Conservation (phyloP, 2,888 invertebrate species). For the Xanthorhoe spadicearia region DNA sequence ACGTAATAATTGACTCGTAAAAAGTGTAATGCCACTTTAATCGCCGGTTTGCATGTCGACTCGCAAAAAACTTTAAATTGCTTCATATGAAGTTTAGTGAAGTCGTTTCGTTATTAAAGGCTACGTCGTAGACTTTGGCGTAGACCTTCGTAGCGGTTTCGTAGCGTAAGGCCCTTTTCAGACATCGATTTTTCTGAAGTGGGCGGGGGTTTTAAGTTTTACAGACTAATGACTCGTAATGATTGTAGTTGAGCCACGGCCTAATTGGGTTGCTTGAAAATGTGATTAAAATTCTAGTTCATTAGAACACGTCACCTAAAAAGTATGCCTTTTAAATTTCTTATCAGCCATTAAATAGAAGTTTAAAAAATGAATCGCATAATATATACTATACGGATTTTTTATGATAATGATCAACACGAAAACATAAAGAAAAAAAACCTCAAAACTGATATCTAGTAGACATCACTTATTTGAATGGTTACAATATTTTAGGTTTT, state of each 20-base stretch:
- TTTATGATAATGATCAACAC: too few relatives aligned
- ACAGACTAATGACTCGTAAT: not conserved
- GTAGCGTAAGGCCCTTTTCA: constrained; percentile 11
- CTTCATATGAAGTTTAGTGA: constrained; percentile 59
- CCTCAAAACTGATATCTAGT: too few relatives aligned
- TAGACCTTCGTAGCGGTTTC: constrained; percentile 26
- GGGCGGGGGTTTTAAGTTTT: not conserved
- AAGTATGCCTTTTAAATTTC: too few relatives aligned
- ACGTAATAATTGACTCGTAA: constrained; percentile 64
- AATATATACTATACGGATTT: too few relatives aligned
- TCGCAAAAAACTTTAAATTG: constrained; percentile 63
- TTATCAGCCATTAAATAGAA: too few relatives aligned
- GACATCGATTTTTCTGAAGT: constrained; percentile 3
- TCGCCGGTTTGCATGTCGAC: constrained; percentile 69
- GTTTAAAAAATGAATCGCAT: too few relatives aligned
- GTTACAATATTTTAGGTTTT: too few relatives aligned
- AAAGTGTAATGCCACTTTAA: constrained; percentile 70
- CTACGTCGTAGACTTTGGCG: constrained; percentile 47
- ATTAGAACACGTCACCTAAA: too few relatives aligned
- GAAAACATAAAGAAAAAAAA: too few relatives aligned
- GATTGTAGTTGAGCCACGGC: not conserved
- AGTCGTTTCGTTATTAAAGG: constrained; percentile 64
- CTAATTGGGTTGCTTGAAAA: not conserved
- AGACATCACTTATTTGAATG: too few relatives aligned
- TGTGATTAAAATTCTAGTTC: not conserved